Percentiles rank a stretch among this genome's conserved stretches.
These are phyloP conservation scores for Nomia melanderi DNA, from an alignment of 1,140 invertebrate genomes.

Conservation along the genomic window DNA sequence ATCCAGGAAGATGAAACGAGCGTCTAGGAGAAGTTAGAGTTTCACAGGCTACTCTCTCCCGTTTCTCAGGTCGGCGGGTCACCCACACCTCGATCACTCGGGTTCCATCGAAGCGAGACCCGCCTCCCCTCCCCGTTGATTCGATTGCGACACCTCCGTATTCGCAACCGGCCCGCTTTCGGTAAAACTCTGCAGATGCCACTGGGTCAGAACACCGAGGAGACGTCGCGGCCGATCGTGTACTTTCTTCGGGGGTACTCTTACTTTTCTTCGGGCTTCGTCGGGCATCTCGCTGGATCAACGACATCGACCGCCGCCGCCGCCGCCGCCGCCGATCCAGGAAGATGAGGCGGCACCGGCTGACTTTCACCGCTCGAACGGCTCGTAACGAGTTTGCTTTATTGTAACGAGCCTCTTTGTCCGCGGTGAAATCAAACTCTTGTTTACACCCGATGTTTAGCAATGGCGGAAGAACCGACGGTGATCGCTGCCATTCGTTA, in stretches of 20 bases:
- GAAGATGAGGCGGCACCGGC: slow-evolving; percentile 34
- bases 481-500: no score
- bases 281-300: slow-evolving; percentile 6
- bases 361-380: slow-evolving; percentile 42
- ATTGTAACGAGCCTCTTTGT: slow-evolving; percentile 23
- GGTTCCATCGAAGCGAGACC: slow-evolving; percentile 4
- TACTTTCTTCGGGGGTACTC: slow-evolving; percentile 41
- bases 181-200: slow-evolving; percentile 17
- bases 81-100: slow-evolving; percentile 36
- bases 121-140: background rate
- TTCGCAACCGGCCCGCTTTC: background rate
- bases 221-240: background rate
- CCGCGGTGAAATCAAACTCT: slow-evolving; percentile 32
- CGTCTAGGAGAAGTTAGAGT: slow-evolving; percentile 22
- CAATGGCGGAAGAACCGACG: background rate
- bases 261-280: slow-evolving; percentile 28
- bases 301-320: no score
- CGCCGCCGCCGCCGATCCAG: slow-evolving; percentile 41
- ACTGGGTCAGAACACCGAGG: background rate
- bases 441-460: slow-evolving; percentile 7
- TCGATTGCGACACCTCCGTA: slow-evolving; percentile 34
- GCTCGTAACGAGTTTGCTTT: slow-evolving; percentile 22
- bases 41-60: slow-evolving; percentile 44
- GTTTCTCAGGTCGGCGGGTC: slow-evolving; percentile 33
- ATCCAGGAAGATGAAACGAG: slow-evolving; percentile 59